Evolutionary conservation across 2,113 vertebrate species (phyloP).

Genomic region (Hyperopisus bebe): DNA sequence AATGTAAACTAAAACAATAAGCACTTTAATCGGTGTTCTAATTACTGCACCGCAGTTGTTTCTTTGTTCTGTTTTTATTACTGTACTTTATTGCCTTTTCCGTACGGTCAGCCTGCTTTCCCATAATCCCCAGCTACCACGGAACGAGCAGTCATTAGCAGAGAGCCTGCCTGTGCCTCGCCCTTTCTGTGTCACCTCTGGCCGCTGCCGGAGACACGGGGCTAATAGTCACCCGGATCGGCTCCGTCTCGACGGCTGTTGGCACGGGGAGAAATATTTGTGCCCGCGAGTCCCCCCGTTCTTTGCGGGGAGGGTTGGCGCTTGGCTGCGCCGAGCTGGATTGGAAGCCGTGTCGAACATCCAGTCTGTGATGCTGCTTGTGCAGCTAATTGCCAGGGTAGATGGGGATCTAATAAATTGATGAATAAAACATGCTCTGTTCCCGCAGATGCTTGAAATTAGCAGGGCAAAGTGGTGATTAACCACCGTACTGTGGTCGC

Average conservation of each 20-base stretch:
- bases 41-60: slow-evolving; percentile 88
- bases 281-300: neutral
- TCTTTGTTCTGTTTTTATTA: slow-evolving; percentile 99
- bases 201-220: neutral
- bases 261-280: neutral
- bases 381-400: slow-evolving; percentile 50
- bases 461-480: slow-evolving; percentile 71
- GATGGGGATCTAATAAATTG: slow-evolving; percentile 58
- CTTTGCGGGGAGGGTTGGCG: neutral
- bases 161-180: slow-evolving; percentile 1
- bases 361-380: slow-evolving; percentile 28
- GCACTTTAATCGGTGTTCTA: slow-evolving; percentile 99
- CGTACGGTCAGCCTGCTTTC: slow-evolving; percentile 85
- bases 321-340: neutral
- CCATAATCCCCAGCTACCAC: slow-evolving; percentile 43
- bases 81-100: slow-evolving; percentile 94
- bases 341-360: neutral
- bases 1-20: slow-evolving; percentile 89
- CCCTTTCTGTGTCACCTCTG: neutral
- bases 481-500: slow-evolving; percentile 63
- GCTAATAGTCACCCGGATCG: neutral
- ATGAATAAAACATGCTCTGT: slow-evolving; percentile 75
- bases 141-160: slow-evolving; percentile 42
- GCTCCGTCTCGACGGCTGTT: neutral
- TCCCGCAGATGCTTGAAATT: slow-evolving; percentile 68